Percentiles rank a stretch among this genome's conserved stretches.
Conservation (phyloP, 2,113 vertebrate species). For the Zosterops borbonicus region DNA sequence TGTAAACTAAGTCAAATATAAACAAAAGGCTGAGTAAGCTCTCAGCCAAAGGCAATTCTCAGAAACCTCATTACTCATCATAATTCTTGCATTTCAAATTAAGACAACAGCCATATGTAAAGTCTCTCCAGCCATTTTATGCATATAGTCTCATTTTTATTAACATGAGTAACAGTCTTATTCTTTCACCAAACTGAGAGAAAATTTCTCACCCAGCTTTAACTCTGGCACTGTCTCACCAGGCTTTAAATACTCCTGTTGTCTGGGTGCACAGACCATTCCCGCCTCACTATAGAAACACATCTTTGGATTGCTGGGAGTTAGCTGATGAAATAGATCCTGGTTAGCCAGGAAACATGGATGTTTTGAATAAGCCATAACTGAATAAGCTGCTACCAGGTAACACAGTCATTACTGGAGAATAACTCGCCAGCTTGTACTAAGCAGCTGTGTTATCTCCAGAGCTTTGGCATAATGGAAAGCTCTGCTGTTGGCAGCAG, state of each 20-base stretch:
- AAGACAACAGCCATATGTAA: not conserved
- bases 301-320: not conserved
- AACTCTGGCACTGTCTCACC: not conserved
- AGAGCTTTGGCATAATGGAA: not conserved
- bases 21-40: not conserved
- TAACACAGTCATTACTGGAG: not conserved
- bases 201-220: not conserved
- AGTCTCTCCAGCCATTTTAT: not conserved
- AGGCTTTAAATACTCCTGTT: not conserved
- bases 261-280: not conserved
- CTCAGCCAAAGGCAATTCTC: not conserved
- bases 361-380: not conserved
- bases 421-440: not conserved
- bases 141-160: not conserved
- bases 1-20: not conserved
- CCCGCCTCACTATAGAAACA: not conserved
- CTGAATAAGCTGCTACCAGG: not conserved
- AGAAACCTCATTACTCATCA: not conserved
- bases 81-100: not conserved
- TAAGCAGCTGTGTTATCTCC: not conserved
- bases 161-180: not conserved
- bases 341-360: not conserved
- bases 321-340: not conserved
- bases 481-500: not conserved
- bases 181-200: not conserved